Base-by-base conservation (phyloP, 2,113 vertebrate genomes). In the Oenanthe melanoleuca region DNA sequence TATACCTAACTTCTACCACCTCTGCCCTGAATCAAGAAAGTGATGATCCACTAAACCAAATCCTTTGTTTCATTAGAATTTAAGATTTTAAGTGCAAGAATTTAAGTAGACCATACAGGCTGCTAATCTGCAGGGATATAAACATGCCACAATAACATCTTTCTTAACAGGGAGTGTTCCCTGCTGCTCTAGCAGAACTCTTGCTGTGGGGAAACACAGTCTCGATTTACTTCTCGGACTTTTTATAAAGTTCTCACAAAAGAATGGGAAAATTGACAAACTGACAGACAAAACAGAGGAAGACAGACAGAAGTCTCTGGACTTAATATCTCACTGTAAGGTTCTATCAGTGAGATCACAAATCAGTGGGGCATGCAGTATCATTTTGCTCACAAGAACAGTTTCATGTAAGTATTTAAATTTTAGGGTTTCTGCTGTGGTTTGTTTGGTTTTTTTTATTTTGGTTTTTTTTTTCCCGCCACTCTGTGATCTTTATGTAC, bases 301-400 rank as follows among this genome's bases (percentile, higher is more conserved):
- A 60, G 44, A 91, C 63, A 85, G 70, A 67, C 83, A 75, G 31
- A 85, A 79, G 49, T 65, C 23, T 96, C 69, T 61, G 17, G n/a
- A 88, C 1, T 14, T 33, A 80, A 4, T 20, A 64, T 26, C 33
- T 47, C n/a, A 37, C 18, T 33, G 37, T 29, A 82, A 89, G 37
- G 37, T 60, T 64, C 38, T 45, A 87, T 11, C 66, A 56, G 9
- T 45, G 56, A 53, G 80, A 92, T 49, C 83, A 94, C 64, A 89
- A 40, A 79, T 47, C 78, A 6, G 6, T 60, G 82, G 31, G 61
- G 34, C 86, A 96, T 86, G 88, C 94, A 92, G 56, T 56, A 80
- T 55, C 24, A 40, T 86, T 91, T 89, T 93, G 95, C 94, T 96
- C 52, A 66, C 96, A 97, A 94, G 92, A 96, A 97, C 87, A 96